Conservation (phyloP, 2,797 vertebrate genomes). For the Hippopotamyrus pictus region DNA sequence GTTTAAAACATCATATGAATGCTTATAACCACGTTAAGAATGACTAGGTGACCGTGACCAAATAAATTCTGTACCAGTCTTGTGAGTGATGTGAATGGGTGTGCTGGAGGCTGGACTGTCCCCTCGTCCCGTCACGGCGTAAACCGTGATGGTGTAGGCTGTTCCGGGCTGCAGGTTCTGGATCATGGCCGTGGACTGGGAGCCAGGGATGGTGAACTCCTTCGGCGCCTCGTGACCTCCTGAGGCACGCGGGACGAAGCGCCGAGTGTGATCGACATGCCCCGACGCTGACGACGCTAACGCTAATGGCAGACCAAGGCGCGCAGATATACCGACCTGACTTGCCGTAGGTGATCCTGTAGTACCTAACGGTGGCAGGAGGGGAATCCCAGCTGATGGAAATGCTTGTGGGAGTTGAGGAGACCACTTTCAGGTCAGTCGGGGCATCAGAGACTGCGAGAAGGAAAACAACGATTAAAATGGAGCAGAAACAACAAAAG, state of each 20-base stretch:
- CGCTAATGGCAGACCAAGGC: background rate
- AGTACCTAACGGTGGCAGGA: constrained; percentile 88
- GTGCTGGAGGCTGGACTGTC: constrained; percentile 95
- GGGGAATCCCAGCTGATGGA: constrained; percentile 87
- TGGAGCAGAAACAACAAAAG: background rate
- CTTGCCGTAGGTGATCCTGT: constrained; percentile 86
- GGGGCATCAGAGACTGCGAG: constrained; percentile 88
- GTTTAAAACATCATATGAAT: background rate
- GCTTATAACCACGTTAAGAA: background rate
- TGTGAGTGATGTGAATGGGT: constrained; percentile 81
- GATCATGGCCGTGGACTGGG: constrained; percentile 78
- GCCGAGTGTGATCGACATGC: background rate
- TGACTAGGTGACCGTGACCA: background rate
- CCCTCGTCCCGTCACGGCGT: constrained; percentile 89
- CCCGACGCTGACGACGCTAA: too few species aligned
- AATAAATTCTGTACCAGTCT: constrained; percentile 65
- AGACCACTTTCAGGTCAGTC: constrained; percentile 78
- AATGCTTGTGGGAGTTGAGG: constrained; percentile 76
- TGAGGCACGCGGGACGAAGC: constrained; percentile 34
- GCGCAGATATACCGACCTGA: constrained; percentile 61
- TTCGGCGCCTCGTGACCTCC: constrained; percentile 74
- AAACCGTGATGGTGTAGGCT: constrained; percentile 86
- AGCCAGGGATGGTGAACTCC: constrained; percentile 86
- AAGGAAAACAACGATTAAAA: background rate
- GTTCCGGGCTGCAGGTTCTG: constrained; percentile 76